phyloP scores from a whole-genome alignment of 2,797 vertebrate species.

The Crax fasciolata region DNA sequence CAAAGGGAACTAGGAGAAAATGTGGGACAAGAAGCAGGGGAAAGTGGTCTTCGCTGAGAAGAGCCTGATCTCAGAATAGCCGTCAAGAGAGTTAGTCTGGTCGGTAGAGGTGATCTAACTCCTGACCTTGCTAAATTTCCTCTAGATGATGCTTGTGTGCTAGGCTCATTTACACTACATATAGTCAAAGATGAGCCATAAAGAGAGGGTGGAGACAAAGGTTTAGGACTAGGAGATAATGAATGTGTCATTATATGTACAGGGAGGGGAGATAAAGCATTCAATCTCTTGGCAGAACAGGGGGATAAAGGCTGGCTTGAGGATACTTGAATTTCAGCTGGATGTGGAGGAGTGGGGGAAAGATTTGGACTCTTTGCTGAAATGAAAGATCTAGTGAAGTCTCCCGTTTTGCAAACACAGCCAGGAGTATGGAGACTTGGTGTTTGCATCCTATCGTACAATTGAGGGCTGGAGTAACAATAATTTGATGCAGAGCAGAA shows the following conservation, averaged over 20 bases:
- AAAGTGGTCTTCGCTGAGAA: conserved; percentile 73
- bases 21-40: conserved; percentile 78
- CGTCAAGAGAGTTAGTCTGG: conserved; percentile 92
- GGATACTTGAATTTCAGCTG: conserved; percentile 47
- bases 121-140: conserved; percentile 69
- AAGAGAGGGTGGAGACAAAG: conserved; percentile 82
- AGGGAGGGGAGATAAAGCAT: conserved; percentile 86
- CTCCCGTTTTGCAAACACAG: conserved; percentile 35
- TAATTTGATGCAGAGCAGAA: conserved; percentile 22
- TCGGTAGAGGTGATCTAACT: conserved; percentile 84
- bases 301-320: conserved; percentile 64
- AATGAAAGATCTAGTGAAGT: not conserved
- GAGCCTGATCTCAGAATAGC: conserved; percentile 92
- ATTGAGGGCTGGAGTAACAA: conserved; percentile 38
- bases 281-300: conserved; percentile 82
- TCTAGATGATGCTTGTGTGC: conserved; percentile 77
- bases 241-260: conserved; percentile 85
- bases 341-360: not conserved
- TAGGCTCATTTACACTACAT: conserved; percentile 81
- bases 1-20: conserved; percentile 75
- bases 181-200: conserved; percentile 85
- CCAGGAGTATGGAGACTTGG: not conserved
- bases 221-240: conserved; percentile 89
- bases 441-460: conserved; percentile 18
- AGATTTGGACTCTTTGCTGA: not conserved